Conservation (phyloP, 2,888 invertebrate genomes). For the Plebejus melissa region DNA sequence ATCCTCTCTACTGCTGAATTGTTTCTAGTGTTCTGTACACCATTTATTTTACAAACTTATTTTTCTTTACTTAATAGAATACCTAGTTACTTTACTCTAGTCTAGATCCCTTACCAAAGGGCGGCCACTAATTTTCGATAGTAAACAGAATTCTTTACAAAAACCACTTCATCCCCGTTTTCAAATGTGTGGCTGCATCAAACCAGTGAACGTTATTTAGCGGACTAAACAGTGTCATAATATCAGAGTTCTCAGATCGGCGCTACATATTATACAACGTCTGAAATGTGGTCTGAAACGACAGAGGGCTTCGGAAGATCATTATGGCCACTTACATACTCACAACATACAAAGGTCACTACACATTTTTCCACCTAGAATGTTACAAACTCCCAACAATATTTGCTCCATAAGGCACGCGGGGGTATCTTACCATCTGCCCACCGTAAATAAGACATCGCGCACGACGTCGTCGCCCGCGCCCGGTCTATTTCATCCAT, state of each 20-base stretch:
- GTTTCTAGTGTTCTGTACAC: not conserved
- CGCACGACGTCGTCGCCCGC: conserved; percentile 60
- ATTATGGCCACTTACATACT: not conserved
- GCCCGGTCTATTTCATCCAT: conserved; percentile 66
- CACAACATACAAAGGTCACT: not conserved
- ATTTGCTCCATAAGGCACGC: conserved; percentile 45
- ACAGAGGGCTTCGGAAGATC: too few relatives aligned
- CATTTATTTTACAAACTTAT: not conserved
- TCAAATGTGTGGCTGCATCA: too few relatives aligned
- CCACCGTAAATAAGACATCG: conserved; percentile 66
- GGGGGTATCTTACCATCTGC: conserved; percentile 61
- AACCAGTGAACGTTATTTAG: too few relatives aligned
- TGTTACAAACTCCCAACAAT: conserved; percentile 24
- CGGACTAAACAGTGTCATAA: too few relatives aligned
- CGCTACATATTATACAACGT: too few relatives aligned
- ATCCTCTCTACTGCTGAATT: not conserved
- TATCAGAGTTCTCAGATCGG: too few relatives aligned
- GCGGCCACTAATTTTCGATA: not conserved
- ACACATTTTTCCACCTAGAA: not conserved
- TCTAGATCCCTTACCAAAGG: not conserved
- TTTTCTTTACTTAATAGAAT: not conserved
- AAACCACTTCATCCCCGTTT: too few relatives aligned
- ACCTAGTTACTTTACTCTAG: too few relatives aligned
- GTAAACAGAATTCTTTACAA: too few relatives aligned
- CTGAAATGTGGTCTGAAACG: too few relatives aligned